Percentiles rank a stretch among this genome's conserved stretches.
phyloP scores from a whole-genome alignment of 2,888 invertebrate genomes.

The Spodoptera exigua region DNA sequence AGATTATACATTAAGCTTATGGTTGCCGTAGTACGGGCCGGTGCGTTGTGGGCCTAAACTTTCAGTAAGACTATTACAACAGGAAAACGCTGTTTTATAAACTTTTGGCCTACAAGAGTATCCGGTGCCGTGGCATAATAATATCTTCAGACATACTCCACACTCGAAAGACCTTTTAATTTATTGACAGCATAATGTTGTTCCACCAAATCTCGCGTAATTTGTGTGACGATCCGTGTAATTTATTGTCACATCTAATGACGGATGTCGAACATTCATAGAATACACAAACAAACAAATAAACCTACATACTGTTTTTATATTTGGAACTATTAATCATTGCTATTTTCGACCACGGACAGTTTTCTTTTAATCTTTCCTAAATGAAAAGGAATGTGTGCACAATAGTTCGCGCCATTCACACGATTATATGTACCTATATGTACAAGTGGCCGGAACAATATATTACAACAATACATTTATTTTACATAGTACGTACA shows the following conservation, averaged over 20 bases:
- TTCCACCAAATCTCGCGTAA: constrained; percentile 23
- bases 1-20: constrained; percentile 5
- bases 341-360: not conserved
- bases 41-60: constrained; percentile 5
- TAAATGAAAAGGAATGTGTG: too few species aligned
- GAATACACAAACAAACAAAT: constrained; percentile 3
- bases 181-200: constrained; percentile 45
- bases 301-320: not conserved
- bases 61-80: constrained; percentile 32
- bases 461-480: too few species aligned
- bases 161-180: constrained; percentile 50
- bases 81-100: constrained; percentile 57
- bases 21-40: too few species aligned
- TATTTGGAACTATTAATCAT: not conserved
- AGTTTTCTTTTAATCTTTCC: too few species aligned
- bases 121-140: constrained; percentile 52
- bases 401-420: too few species aligned
- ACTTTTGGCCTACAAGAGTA: constrained; percentile 53
- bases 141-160: constrained; percentile 40
- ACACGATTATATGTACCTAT: too few species aligned
- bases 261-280: constrained; percentile 22
- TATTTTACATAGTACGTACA: too few species aligned
- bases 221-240: constrained; percentile 20
- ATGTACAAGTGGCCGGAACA: too few species aligned
- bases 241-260: constrained; percentile 9